phyloP scores from a whole-genome alignment of 2,797 vertebrate species.

The Pygocentrus nattereri region DNA sequence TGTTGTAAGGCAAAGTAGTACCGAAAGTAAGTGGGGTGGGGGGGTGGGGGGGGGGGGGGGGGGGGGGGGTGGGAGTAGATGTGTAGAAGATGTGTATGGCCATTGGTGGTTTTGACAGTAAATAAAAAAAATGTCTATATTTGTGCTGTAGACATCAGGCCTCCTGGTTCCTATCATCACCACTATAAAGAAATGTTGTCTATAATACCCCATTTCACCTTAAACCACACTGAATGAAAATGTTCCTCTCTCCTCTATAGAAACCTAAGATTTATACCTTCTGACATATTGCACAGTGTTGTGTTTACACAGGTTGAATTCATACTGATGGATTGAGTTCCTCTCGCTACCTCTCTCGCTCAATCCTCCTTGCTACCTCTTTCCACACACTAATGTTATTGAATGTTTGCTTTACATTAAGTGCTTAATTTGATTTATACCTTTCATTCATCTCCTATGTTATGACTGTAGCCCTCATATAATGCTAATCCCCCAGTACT shows the following conservation, averaged over 20 bases:
- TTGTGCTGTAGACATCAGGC: no score
- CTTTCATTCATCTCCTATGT: not conserved
- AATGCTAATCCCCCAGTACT: not conserved
- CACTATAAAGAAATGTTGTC: no score
- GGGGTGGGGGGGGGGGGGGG: no score
- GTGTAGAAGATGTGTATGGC: no score
- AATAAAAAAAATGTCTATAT: no score
- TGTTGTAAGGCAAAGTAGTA: no score
- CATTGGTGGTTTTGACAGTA: no score
- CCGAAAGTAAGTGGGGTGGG: no score
- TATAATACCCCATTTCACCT: not conserved
- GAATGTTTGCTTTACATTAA: constrained; percentile 9
- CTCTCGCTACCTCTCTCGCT: not conserved
- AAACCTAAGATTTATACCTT: not conserved
- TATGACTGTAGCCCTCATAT: constrained; percentile 7
- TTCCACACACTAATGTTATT: constrained; percentile 37
- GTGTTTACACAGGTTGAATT: not conserved
- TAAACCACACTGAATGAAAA: not conserved
- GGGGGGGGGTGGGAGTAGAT: no score
- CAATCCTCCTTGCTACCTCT: constrained; percentile 13
- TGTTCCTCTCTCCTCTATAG: not conserved
- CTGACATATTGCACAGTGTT: not conserved
- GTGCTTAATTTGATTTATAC: constrained; percentile 32
- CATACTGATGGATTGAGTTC: not conserved
- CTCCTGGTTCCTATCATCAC: no score